Percentiles rank a stretch among this genome's conserved stretches.
phyloP scores from a whole-genome alignment of 2,113 vertebrate genomes.

The Lampris incognitus region DNA sequence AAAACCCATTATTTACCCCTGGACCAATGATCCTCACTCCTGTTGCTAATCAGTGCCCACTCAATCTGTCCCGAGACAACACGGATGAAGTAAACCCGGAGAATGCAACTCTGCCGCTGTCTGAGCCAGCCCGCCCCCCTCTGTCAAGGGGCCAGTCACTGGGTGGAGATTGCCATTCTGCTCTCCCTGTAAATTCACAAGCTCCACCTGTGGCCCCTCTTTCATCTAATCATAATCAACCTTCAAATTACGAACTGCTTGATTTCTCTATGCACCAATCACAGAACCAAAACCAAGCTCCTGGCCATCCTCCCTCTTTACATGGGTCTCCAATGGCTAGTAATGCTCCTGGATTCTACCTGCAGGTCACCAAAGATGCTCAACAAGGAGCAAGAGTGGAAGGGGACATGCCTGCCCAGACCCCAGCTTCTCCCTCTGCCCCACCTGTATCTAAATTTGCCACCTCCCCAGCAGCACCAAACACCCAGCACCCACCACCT shows the following conservation, averaged over 20 bases:
- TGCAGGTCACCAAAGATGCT: constrained; percentile 91
- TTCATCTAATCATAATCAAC: constrained; percentile 73
- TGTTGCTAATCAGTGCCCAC: constrained; percentile 64
- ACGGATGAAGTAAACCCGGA: constrained; percentile 69
- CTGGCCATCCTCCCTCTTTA: constrained; percentile 65
- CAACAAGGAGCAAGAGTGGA: constrained; percentile 77
- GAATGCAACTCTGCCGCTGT: constrained; percentile 53
- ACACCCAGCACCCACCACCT: constrained; percentile 45
- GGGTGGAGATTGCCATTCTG: constrained; percentile 62
- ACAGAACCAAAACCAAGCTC: constrained; percentile 70
- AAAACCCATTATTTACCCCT: constrained; percentile 71
- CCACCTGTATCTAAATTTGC: constrained; percentile 51
- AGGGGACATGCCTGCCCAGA: constrained; percentile 62
- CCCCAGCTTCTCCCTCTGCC: constrained; percentile 44
- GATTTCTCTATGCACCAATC: constrained; percentile 87
- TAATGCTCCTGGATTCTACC: constrained; percentile 88
- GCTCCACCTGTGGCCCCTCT: constrained; percentile 55
- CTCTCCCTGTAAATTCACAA: constrained; percentile 68
- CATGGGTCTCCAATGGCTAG: constrained; percentile 66
- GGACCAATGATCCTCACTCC: constrained; percentile 71
- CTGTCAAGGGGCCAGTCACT: constrained; percentile 70
- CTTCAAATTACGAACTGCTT: constrained; percentile 83
- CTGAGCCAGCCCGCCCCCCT: constrained; percentile 67
- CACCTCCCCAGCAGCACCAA: constrained; percentile 44
- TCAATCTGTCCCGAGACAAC: constrained; percentile 83